Conservation (phyloP, 2,888 invertebrate genomes). For the Autographa gamma region DNA sequence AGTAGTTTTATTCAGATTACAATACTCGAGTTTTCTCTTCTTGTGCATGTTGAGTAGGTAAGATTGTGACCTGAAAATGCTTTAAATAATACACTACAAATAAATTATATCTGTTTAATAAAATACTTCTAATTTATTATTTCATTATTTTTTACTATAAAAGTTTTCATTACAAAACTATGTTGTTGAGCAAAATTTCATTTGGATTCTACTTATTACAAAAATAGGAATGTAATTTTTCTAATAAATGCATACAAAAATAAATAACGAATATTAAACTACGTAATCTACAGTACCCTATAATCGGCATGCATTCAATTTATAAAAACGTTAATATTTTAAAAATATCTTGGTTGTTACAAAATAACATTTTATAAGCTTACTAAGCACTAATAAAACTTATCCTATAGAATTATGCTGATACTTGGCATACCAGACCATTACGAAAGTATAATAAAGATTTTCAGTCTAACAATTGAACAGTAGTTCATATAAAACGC, state of each 20-base stretch:
- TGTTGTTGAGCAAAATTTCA: not conserved
- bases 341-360: not conserved
- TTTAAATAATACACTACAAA: not conserved
- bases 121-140: not conserved
- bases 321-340: not conserved
- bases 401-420: not conserved
- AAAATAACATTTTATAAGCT: not conserved
- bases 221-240: not conserved
- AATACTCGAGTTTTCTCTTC: too few species aligned
- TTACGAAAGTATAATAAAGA: not conserved
- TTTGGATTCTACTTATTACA: not conserved
- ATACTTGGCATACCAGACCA: not conserved
- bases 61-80: not conserved
- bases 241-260: not conserved
- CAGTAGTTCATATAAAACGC: not conserved
- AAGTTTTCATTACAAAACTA: not conserved
- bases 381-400: not conserved
- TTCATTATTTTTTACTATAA: not conserved
- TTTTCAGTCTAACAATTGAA: not conserved
- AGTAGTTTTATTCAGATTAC: constrained; percentile 19
- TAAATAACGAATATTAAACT: not conserved
- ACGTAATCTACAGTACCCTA: not conserved
- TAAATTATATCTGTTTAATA: not conserved
- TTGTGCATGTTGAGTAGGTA: too few species aligned
- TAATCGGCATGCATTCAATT: not conserved